These are phyloP conservation scores for Gallinago media DNA, from an alignment of 2,113 vertebrate genomes.

Conservation along the genomic window DNA sequence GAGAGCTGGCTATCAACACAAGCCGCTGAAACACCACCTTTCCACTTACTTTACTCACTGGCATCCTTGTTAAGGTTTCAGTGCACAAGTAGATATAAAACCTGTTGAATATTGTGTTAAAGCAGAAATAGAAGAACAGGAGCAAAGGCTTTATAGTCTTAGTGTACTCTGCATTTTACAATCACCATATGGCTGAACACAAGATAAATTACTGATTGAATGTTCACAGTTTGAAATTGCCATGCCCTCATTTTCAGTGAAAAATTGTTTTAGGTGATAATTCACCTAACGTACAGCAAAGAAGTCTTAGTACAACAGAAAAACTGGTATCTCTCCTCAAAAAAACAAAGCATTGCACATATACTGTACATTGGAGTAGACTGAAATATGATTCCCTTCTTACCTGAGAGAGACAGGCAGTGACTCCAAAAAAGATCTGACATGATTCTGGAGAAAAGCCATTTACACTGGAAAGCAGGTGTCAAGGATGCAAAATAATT, in stretches of 20 bases:
- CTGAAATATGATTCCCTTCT: background rate
- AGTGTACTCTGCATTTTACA: background rate
- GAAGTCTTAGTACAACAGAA: background rate
- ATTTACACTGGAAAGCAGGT: constrained; percentile 82
- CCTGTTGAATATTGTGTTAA: background rate
- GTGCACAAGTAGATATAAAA: background rate
- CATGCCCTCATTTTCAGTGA: background rate
- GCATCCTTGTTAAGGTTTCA: background rate
- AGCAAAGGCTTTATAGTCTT: background rate
- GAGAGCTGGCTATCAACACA: background rate
- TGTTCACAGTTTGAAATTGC: background rate
- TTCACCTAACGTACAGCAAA: background rate
- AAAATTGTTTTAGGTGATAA: background rate
- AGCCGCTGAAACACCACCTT: background rate
- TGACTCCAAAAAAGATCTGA: constrained; percentile 95
- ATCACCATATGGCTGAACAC: background rate
- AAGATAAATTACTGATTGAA: background rate
- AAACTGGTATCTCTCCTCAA: background rate
- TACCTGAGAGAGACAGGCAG: constrained; percentile 94
- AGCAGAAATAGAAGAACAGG: background rate
- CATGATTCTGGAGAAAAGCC: constrained; percentile 97
- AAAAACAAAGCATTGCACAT: background rate
- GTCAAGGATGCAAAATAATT: constrained; percentile 79
- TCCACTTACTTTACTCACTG: background rate
- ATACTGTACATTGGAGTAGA: background rate